Evolutionary conservation across 1,140 invertebrate genomes (phyloP).

Genomic region (Phortica variegata): DNA sequence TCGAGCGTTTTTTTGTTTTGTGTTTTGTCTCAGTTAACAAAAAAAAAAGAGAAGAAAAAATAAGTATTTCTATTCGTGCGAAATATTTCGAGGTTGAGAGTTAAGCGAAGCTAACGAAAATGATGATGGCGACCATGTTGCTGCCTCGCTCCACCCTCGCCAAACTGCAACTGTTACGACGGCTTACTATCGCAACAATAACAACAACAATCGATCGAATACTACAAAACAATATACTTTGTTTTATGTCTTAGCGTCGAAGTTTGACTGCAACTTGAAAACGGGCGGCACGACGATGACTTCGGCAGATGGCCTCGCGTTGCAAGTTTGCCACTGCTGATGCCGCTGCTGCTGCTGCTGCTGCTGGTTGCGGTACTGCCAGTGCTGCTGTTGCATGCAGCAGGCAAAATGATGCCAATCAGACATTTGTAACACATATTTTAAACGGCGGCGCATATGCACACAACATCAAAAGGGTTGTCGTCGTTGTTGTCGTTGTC

Average conservation of each 20-base stretch:
- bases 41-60: neutral
- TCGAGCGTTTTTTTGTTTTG: conserved; percentile 12
- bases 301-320: conserved; percentile 37
- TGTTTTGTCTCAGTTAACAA: neutral
- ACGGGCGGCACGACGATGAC: conserved; percentile 13
- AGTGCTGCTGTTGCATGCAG: no score
- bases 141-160: conserved; percentile 41
- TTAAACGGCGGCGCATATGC: no score
- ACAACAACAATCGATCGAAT: conserved; percentile 36
- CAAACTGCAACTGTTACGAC: conserved; percentile 22
- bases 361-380: no score
- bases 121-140: conserved; percentile 51
- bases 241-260: conserved; percentile 36
- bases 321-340: conserved; percentile 49
- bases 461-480: no score
- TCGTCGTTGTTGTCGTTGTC: no score
- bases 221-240: conserved; percentile 41
- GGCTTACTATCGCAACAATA: no score
- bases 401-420: no score
- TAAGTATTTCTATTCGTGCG: conserved; percentile 21
- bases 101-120: neutral
- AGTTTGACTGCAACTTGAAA: no score
- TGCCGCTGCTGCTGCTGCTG: no score
- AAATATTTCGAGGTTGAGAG: conserved; percentile 23
- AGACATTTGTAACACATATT: no score